Percentiles rank a stretch among this genome's conserved stretches.
phyloP scores from a whole-genome alignment of 2,113 vertebrate genomes.

The Seriola dumerili region DNA sequence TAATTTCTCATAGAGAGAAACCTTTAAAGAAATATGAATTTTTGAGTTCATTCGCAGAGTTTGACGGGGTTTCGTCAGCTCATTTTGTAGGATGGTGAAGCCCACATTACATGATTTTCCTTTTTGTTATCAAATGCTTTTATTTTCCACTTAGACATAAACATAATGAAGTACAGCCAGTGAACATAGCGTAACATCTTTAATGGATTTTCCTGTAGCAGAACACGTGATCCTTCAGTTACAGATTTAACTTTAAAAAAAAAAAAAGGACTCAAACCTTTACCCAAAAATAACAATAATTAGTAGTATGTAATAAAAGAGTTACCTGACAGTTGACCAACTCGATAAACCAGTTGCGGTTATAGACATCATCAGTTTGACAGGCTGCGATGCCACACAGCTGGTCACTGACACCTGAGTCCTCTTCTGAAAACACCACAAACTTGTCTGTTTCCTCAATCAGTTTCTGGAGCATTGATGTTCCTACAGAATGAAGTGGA shows the following conservation, averaged over 20 bases:
- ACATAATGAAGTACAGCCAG: no score
- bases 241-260: not conserved
- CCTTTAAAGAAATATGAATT: not conserved
- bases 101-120: no score
- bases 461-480: constrained; percentile 97
- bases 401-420: constrained; percentile 95
- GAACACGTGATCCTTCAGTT: not conserved
- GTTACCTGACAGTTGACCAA: constrained; percentile 97
- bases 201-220: no score
- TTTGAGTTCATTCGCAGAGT: no score
- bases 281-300: not conserved
- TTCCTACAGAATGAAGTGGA: constrained; percentile 80
- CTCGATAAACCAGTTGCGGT: constrained; percentile 98
- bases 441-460: constrained; percentile 98
- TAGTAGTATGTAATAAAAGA: not conserved
- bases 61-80: not conserved
- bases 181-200: not conserved
- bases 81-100: not conserved
- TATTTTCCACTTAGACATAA: no score
- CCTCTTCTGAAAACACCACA: constrained; percentile 98
- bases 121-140: not conserved
- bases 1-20: not conserved
- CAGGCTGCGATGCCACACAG: constrained; percentile 95
- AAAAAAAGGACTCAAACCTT: not conserved
- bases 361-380: constrained; percentile 95